A percentile compares a stretch with the other conserved stretches of the same genome.
phyloP scores from a whole-genome alignment of 2,797 vertebrate species.

The Pangasius sanitwongsei region DNA sequence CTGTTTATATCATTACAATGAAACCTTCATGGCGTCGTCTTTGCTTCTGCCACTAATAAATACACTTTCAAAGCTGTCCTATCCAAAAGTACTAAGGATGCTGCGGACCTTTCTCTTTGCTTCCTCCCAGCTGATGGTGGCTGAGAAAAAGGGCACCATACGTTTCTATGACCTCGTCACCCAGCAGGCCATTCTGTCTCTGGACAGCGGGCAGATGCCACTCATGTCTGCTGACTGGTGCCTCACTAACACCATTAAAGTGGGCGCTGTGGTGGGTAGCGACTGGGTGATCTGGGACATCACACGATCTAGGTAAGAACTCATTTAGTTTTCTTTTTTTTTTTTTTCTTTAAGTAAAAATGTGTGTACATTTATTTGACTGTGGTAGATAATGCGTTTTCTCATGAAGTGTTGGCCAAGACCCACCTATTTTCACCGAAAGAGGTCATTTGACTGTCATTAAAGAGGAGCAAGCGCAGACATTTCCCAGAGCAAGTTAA shows the following conservation, averaged over 20 bases:
- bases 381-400: not conserved
- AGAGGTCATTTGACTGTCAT: not conserved
- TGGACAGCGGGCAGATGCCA: slow-evolving; percentile 87
- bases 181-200: slow-evolving; percentile 92
- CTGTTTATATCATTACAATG: not conserved
- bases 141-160: slow-evolving; percentile 92
- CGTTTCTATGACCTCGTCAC: slow-evolving; percentile 92
- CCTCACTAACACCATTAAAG: slow-evolving; percentile 90
- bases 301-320: slow-evolving; percentile 87
- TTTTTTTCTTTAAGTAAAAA: not conserved
- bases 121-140: slow-evolving; percentile 88
- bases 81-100: not conserved
- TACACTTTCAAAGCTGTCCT: no score
- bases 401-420: not conserved
- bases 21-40: not conserved
- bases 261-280: slow-evolving; percentile 90
- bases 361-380: not conserved
- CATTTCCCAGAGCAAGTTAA: not conserved
- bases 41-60: not conserved
- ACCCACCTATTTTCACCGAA: not conserved
- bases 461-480: not conserved
- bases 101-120: not conserved
- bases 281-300: slow-evolving; percentile 98
- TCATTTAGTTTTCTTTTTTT: not conserved
- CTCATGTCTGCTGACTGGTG: slow-evolving; percentile 98